phyloP scores from a whole-genome alignment of 2,888 invertebrate genomes.

The Cremastinae sp. region DNA sequence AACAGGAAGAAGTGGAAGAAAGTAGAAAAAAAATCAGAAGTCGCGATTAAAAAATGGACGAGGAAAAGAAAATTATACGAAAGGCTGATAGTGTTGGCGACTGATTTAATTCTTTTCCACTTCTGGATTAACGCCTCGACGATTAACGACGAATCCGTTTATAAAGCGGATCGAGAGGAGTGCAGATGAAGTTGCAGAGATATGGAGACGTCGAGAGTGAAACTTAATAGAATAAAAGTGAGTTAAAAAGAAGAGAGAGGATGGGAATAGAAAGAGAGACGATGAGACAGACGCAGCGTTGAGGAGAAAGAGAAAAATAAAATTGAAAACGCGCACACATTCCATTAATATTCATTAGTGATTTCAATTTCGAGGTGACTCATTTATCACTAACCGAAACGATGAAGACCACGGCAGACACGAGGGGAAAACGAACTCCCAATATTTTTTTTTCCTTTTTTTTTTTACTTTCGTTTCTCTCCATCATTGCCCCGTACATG shows the following conservation, averaged over 20 bases:
- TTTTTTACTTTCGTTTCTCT: conserved; percentile 14
- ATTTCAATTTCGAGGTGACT: conserved; percentile 63
- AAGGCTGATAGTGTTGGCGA: conserved; percentile 36
- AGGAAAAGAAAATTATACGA: too few relatives aligned
- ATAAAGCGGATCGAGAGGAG: conserved; percentile 26
- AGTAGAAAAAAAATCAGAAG: background rate
- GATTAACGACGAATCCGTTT: conserved; percentile 46
- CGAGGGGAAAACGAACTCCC: conserved; percentile 16
- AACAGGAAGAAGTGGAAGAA: background rate
- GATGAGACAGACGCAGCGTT: too few relatives aligned
- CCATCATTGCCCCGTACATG: conserved; percentile 42
- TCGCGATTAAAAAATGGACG: too few relatives aligned
- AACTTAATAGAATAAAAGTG: conserved; percentile 45
- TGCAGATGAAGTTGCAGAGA: conserved; percentile 19
- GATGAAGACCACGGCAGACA: conserved; percentile 23
- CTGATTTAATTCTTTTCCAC: conserved; percentile 25
- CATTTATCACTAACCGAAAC: conserved; percentile 61
- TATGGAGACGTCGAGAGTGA: conserved; percentile 24
- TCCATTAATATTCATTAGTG: conserved; percentile 66
- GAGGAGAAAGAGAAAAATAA: conserved; percentile 16
- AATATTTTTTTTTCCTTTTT: conserved; percentile 1
- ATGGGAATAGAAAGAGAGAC: too few relatives aligned
- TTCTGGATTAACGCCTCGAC: conserved; percentile 26
- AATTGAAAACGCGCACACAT: conserved; percentile 45
- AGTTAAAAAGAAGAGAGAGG: background rate